phyloP scores from a whole-genome alignment of 2,797 vertebrate genomes.

The Cygnus olor region DNA sequence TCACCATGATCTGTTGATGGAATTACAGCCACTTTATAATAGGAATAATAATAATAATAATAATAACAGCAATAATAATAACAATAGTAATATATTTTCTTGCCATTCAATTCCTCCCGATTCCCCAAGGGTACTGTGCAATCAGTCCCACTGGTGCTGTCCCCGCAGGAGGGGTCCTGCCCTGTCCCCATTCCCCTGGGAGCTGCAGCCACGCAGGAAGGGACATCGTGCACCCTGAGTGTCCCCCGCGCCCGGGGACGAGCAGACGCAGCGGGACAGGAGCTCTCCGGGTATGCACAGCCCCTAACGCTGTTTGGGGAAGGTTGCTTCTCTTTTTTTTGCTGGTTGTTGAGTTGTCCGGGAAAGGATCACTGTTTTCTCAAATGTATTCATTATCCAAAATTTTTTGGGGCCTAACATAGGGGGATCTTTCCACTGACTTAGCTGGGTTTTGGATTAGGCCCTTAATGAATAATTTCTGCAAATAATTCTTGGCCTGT shows the following conservation, averaged over 20 bases:
- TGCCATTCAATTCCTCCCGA: background rate
- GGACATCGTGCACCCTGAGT: background rate
- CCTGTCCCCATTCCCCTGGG: background rate
- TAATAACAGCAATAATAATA: background rate
- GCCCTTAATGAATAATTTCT: conserved; percentile 72
- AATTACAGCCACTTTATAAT: conserved; percentile 32
- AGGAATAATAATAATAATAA: background rate
- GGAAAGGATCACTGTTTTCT: conserved; percentile 61
- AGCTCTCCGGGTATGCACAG: conserved; percentile 10
- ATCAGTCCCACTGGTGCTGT: rapidly evolving
- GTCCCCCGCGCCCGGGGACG: rapidly evolving
- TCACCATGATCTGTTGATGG: conserved; percentile 23
- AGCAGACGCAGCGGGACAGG: background rate
- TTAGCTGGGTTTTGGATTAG: conserved; percentile 67
- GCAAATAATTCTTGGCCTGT: conserved; percentile 70
- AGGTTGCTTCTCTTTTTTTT: conserved; percentile 2
- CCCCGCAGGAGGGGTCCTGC: rapidly evolving
- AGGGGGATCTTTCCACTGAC: conserved; percentile 63
- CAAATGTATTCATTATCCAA: conserved; percentile 69
- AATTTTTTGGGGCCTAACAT: conserved; percentile 67
- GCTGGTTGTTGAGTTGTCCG: conserved; percentile 35
- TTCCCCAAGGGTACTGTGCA: conserved; percentile 21
- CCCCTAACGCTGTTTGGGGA: background rate
- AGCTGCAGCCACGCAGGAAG: background rate
- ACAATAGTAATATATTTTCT: background rate